Evolutionary conservation across 2,797 vertebrate species (phyloP), one percentile per base, ranked within the genome.

Genomic region (Neosilurus mollespiculum): DNA sequence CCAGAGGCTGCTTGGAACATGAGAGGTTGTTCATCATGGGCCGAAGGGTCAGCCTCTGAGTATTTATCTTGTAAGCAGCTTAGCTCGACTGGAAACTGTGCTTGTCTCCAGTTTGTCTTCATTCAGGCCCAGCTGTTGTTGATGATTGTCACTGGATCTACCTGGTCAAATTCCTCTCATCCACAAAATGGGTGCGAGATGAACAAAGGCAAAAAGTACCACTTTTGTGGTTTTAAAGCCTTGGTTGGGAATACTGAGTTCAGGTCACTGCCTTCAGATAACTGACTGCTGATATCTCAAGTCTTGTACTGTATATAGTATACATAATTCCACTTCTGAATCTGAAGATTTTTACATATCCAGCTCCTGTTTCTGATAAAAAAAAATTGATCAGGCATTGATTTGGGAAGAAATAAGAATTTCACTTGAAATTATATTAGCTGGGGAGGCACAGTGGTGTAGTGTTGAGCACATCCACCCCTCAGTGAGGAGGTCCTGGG

Each of bases 61-160:
- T 90, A 92, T 94, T 93, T 94, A 88, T 93, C 92, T 92, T 91
- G 71, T 85, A 85, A 93, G 89, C 90, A 93, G 89, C 88, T 89
- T 87, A 88, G 89, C 89, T 87, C 89, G 93, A 61, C 88, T 92
- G 88, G 88, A 93, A 20, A 34, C 85, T 88, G 86, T 26, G n/a
- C 88, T 88, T 90, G 90, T 94, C 92, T 92, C 81, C 84, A 89
- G 88, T 93, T 94, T 94, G 91, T 92, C 91, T 93, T 88, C 86
- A 77, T 87, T 92, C 91, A 91, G 91, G 89, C 90, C 77, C 80
- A 88, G 88, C 81, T 62, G 89, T 93, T 93, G 92, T 95, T 92
- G 92, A 90, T 92, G 90, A 88, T 87, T 92, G 91, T 93, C 92
- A 89, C 75, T 37, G 81, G 76, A 80, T 0, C 0, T 83, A 88